Percentiles rank a stretch among this genome's conserved stretches.
These are phyloP conservation scores for Orthosia gracilis DNA, from an alignment of 2,888 invertebrate genomes.

Conservation along the genomic window DNA sequence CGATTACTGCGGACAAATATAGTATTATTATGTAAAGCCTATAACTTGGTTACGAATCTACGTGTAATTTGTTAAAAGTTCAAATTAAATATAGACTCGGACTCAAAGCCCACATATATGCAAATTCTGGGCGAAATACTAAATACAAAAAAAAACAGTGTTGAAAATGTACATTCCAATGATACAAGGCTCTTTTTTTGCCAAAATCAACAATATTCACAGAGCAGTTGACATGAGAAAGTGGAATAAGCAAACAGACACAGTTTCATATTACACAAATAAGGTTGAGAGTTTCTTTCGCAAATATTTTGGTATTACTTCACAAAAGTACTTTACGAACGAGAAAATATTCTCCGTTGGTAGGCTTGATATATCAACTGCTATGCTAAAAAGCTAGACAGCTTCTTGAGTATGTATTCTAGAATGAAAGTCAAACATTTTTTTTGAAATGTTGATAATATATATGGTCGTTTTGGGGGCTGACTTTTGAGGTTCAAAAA, in stretches of 20 bases:
- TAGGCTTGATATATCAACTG: slow-evolving; percentile 40
- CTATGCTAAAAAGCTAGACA: slow-evolving; percentile 25
- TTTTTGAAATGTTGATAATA: not conserved
- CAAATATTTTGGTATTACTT: slow-evolving; percentile 48
- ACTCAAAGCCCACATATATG: slow-evolving; percentile 29
- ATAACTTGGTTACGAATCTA: slow-evolving; percentile 42
- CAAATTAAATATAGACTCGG: slow-evolving; percentile 43
- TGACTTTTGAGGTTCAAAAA: not conserved
- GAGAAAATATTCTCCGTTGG: not conserved
- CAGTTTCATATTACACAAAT: slow-evolving; percentile 43
- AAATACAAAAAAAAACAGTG: slow-evolving; percentile 26
- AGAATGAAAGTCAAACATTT: slow-evolving; percentile 27
- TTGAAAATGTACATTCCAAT: slow-evolving; percentile 10
- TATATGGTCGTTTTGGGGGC: not conserved
- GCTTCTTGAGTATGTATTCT: slow-evolving; percentile 35
- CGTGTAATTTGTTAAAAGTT: slow-evolving; percentile 33
- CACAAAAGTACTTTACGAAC: slow-evolving; percentile 13
- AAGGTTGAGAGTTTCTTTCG: slow-evolving; percentile 41
- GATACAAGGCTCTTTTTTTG: slow-evolving; percentile 27
- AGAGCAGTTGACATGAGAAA: slow-evolving; percentile 49
- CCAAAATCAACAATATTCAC: slow-evolving; percentile 38
- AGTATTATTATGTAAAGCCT: slow-evolving; percentile 63
- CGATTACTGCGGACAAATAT: slow-evolving; percentile 64
- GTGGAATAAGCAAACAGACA: slow-evolving; percentile 44
- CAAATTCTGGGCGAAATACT: slow-evolving; percentile 23